These are phyloP conservation scores for Alaudala cheleensis DNA, from an alignment of 2,113 vertebrate genomes.

Conservation along the genomic window DNA sequence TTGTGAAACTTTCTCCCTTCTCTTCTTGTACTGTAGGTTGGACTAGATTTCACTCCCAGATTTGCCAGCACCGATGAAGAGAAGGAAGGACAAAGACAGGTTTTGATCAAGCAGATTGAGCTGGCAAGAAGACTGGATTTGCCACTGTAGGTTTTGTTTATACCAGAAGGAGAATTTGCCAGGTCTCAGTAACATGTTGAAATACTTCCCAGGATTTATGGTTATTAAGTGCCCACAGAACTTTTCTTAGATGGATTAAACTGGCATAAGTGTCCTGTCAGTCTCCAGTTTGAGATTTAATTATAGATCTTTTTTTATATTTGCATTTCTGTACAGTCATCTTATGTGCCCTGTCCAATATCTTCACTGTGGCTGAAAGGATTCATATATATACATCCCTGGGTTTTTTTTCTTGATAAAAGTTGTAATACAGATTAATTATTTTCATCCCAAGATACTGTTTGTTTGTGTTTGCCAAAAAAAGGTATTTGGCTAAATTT, in stretches of 20 bases:
- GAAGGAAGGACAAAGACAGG: conserved; percentile 89
- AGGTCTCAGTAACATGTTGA: neutral
- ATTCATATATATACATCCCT: neutral
- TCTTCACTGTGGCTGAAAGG: neutral
- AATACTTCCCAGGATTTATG: neutral
- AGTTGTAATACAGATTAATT: neutral
- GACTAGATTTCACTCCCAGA: conserved; percentile 94
- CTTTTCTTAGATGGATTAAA: neutral
- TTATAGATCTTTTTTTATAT: neutral
- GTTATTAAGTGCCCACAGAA: neutral
- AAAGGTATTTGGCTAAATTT: neutral
- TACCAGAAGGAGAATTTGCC: neutral
- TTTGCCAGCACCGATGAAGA: conserved; percentile 80
- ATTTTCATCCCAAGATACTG: neutral
- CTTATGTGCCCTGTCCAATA: neutral
- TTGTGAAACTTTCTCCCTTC: neutral
- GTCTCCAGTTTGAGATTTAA: neutral
- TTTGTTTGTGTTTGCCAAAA: neutral
- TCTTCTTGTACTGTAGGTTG: conserved; percentile 78
- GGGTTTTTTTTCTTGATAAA: neutral
- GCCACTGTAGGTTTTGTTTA: conserved; percentile 83
- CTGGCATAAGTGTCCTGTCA: neutral
- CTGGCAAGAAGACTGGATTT: conserved; percentile 88
- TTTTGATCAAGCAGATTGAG: conserved; percentile 87
- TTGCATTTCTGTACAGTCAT: neutral